Conservation (phyloP, 2,888 invertebrate genomes). For the Pyrrhia umbra region DNA sequence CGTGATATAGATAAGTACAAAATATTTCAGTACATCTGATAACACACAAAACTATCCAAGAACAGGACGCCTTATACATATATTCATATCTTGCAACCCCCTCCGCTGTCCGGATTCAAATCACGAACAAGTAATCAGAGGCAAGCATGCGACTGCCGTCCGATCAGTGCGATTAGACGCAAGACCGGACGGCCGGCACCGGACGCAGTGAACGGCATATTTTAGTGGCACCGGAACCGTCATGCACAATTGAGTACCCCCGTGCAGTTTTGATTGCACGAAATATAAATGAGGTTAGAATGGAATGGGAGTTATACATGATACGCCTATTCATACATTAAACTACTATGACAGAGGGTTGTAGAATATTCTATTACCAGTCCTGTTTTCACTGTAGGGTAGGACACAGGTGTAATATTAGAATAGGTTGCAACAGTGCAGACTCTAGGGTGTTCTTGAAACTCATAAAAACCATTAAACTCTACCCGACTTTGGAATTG, state of each 20-base stretch:
- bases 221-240: constrained; percentile 51
- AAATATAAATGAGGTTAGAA: constrained; percentile 34
- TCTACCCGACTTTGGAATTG: too few relatives aligned
- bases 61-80: neutral
- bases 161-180: constrained; percentile 51
- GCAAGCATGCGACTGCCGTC: constrained; percentile 46
- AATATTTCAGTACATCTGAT: neutral
- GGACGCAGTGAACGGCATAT: constrained; percentile 38
- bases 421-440: too few relatives aligned
- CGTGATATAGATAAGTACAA: neutral
- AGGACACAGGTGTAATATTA: too few relatives aligned
- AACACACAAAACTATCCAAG: neutral
- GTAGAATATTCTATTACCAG: neutral
- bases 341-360: constrained; percentile 4
- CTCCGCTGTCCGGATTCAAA: constrained; percentile 23
- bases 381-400: neutral
- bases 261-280: constrained; percentile 52
- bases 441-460: too few relatives aligned
- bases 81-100: neutral
- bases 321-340: constrained; percentile 23
- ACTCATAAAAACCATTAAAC: too few relatives aligned
- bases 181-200: constrained; percentile 32
- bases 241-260: constrained; percentile 54
- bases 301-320: constrained; percentile 25
- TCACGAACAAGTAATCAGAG: constrained; percentile 49